Percentiles rank a stretch among this genome's conserved stretches.
These are phyloP conservation scores for Drosophila setifemur DNA, from an alignment of 1,140 invertebrate genomes.

Conservation along the genomic window DNA sequence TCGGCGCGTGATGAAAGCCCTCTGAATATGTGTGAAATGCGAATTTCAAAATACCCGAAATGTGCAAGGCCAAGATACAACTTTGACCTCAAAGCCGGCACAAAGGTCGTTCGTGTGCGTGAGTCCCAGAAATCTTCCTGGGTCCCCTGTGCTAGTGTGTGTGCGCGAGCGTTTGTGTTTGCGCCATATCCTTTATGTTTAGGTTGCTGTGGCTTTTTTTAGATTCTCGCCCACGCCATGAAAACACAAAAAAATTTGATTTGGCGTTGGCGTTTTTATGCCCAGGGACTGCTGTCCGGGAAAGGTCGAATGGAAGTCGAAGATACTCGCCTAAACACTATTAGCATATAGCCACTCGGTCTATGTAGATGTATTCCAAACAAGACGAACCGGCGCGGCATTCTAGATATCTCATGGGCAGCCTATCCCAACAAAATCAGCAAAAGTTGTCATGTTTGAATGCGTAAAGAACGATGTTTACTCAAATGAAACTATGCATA, in stretches of 20 bases:
- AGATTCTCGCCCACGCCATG: constrained; percentile 26
- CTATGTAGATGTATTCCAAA: background rate
- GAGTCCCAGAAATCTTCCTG: constrained; percentile 7
- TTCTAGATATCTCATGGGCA: background rate
- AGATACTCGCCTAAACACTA: constrained; percentile 63
- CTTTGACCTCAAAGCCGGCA: constrained; percentile 63
- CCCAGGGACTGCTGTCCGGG: constrained; percentile 6
- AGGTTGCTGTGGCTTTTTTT: constrained; percentile 53
- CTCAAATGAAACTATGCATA: constrained; percentile 8
- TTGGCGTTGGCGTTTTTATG: constrained; percentile 40
- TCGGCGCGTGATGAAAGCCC: constrained; percentile 26
- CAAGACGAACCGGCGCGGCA: constrained; percentile 14
- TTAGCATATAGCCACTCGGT: constrained; percentile 8
- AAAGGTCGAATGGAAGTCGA: constrained; percentile 72
- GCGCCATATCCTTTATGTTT: constrained; percentile 51
- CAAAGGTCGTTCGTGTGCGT: constrained; percentile 65
- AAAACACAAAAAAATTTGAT: constrained; percentile 35
- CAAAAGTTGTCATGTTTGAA: constrained; percentile 15
- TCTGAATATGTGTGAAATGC: constrained; percentile 4
- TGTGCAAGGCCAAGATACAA: background rate
- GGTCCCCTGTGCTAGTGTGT: background rate
- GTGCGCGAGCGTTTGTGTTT: constrained; percentile 8
- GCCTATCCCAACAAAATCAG: constrained; percentile 37
- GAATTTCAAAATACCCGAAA: background rate
- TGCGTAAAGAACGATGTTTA: constrained; percentile 32